Evolutionary conservation across 2,797 vertebrate species (phyloP), one percentile per base, ranked within the genome.

Genomic region (Phataginus tricuspis): DNA sequence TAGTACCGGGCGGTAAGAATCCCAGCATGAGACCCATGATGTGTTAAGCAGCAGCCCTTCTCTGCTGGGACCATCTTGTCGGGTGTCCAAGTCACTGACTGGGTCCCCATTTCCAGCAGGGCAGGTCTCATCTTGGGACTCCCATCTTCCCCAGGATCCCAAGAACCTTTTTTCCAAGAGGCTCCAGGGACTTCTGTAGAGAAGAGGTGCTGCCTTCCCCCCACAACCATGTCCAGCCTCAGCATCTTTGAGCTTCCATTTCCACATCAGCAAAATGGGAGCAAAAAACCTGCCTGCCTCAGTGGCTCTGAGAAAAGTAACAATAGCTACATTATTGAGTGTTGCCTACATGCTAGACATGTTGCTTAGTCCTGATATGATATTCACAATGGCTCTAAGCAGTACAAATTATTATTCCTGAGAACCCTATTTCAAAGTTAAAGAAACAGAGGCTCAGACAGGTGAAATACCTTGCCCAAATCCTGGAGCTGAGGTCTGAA

Each of bases 301-400:
- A 34, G 55, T 1, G 42, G 55, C 79, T n/a, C 7, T 3, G 21
- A 66, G 21, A 39, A 64, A 15, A 79, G 10, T 0, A 42, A 10
- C 2, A 19, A 31, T 1, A 18, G 71, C n/a, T 8, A 9, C 31
- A 21, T 6, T 21, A 27, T 4, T 2, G 15, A 49, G 31, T 1
- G 23, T 29, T 7, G 21, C 51, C 68, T 55, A 8, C 9, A 4
- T 0, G 51, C 21, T 45, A 49, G 21, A 25, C 3, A 11, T 11
- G 77, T 49, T 15, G 4, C 42, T 69, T 29, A 45, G 42, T 37
- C 53, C 63, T 75, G 2, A 71, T 7, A 29, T 34, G 42, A 83
- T 75, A 92, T 59, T 63, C 82, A 63, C n/a, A 82, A 18, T 11
- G 39, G n/a, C 37, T 29, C 34, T 53, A 25, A 25, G 2, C 34